A percentile compares a stretch with the other conserved stretches of the same genome.
These are phyloP conservation scores for Nemopilema nomurai DNA, from an alignment of 30 jellyfish, hydroid and myxozoan species.

Conservation along the genomic window DNA sequence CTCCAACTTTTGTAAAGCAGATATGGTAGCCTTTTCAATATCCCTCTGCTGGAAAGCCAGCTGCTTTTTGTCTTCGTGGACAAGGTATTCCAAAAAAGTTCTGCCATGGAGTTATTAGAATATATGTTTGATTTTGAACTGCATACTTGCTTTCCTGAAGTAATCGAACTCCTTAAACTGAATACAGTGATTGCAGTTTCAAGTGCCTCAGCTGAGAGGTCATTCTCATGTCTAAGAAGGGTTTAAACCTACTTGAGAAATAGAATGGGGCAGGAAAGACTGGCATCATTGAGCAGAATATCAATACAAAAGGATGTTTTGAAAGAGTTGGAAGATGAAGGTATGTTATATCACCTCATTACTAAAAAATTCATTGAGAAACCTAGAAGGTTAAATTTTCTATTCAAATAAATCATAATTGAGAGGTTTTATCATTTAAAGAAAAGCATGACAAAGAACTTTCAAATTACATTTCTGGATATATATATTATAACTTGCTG, in stretches of 20 bases:
- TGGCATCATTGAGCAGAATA: constrained; percentile 35
- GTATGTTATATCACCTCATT: neutral
- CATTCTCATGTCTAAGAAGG: constrained; percentile 37
- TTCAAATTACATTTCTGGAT: too few relatives aligned
- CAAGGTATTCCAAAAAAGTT: constrained; percentile 10
- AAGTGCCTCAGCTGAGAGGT: constrained; percentile 46
- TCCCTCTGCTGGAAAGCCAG: constrained; percentile 11
- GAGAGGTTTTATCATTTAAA: neutral
- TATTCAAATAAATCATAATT: neutral
- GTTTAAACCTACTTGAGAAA: constrained; percentile 30
- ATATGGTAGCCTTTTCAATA: constrained; percentile 20
- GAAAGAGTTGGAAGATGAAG: constrained; percentile 3
- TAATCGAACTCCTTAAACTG: constrained; percentile 18
- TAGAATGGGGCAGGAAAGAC: constrained; percentile 54
- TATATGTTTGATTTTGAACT: neutral
- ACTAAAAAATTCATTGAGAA: constrained; percentile 17
- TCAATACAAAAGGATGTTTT: constrained; percentile 34
- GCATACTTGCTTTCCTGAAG: constrained; percentile 17
- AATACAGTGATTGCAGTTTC: constrained; percentile 23
- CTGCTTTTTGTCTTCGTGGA: constrained; percentile 28
- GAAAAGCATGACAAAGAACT: too few relatives aligned
- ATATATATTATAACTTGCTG: too few relatives aligned
- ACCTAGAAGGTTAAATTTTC: constrained; percentile 19
- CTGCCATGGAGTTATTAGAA: constrained; percentile 5
- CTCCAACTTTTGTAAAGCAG: constrained; percentile 1